Conservation (phyloP, 2,888 invertebrate species). For the Salticus scenicus region DNA sequence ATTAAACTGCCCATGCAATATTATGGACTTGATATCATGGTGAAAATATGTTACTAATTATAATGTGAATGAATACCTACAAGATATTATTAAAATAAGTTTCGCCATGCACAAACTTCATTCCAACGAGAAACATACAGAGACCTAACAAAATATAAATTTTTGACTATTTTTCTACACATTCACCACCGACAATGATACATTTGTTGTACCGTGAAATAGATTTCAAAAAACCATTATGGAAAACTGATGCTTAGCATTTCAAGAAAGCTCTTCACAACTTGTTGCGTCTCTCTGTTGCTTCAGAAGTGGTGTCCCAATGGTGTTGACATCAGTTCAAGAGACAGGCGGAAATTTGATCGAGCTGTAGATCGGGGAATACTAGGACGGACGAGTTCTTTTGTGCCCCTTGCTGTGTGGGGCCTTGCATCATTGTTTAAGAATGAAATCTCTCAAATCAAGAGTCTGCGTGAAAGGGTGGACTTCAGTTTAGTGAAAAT, state of each 20-base stretch:
- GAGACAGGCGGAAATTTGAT: neutral
- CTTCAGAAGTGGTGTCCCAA: neutral
- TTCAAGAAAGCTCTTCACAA: neutral
- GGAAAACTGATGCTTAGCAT: neutral
- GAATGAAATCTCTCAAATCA: neutral
- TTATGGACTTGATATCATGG: no score
- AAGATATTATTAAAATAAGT: no score
- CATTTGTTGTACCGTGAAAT: neutral
- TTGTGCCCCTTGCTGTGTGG: neutral
- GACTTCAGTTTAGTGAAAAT: no score
- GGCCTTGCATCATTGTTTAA: neutral
- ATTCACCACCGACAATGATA: no score
- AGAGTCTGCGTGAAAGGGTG: neutral
- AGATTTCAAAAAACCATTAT: neutral
- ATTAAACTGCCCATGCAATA: no score
- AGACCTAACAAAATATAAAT: no score
- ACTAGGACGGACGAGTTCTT: neutral
- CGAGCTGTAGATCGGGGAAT: neutral
- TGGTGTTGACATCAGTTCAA: neutral
- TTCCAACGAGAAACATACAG: no score
- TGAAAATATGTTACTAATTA: no score
- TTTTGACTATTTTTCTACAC: neutral
- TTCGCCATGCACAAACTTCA: no score
- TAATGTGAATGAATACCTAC: no score
- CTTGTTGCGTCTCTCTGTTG: neutral